phyloP scores from a whole-genome alignment of 1,140 invertebrate genomes.

The Procambarus clarkii region DNA sequence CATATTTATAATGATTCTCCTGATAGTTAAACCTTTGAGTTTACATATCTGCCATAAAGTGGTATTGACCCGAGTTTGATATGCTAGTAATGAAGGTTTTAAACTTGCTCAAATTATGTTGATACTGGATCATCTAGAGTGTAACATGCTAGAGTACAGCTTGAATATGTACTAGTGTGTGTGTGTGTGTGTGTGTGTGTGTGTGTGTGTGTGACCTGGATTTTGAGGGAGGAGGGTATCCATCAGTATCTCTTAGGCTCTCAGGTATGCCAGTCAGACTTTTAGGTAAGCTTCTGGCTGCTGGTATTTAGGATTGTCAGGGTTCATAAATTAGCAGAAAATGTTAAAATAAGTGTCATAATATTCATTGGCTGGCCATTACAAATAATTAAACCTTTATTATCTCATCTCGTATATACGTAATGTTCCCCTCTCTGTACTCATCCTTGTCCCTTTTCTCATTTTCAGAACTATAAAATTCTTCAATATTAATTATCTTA shows the following conservation, averaged over 20 bases:
- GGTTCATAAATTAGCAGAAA: background rate
- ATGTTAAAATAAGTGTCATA: background rate
- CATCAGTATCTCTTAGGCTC: background rate
- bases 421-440: background rate
- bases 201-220: background rate
- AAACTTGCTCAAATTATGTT: constrained; percentile 26
- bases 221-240: background rate
- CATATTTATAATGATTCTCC: background rate
- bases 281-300: background rate
- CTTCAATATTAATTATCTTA: too few species aligned
- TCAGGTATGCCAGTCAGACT: background rate
- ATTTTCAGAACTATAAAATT: background rate
- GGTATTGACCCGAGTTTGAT: background rate
- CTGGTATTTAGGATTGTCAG: background rate
- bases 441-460: background rate
- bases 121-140: background rate
- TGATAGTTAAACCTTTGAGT: background rate
- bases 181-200: background rate
- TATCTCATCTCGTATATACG: background rate
- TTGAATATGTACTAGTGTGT: background rate
- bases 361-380: background rate
- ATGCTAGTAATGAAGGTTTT: constrained; percentile 23
- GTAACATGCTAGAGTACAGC: background rate
- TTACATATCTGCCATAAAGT: constrained; percentile 21
- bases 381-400: background rate